Base-by-base conservation (phyloP, 2,797 vertebrate genomes). In the Cheirogaleus major region DNA sequence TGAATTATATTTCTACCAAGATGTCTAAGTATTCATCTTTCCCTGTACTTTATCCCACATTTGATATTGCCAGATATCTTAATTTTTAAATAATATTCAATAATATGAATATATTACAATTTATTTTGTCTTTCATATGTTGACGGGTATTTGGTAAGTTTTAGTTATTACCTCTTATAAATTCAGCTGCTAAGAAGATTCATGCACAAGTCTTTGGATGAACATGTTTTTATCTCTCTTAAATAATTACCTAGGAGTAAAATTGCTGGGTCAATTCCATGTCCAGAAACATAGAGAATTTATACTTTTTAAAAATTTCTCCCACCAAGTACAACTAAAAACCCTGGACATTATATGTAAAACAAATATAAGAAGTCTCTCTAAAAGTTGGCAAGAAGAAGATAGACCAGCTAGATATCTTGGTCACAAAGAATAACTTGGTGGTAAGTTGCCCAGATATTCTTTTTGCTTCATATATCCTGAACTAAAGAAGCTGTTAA, bases 81-180 rank as follows among this genome's bases (percentile, higher is more conserved):
- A 43, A 59, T 65, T 92, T 92, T 91, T n/a, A 90, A 84, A 65
- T 84, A 90, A 69, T 72, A 87, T 73, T 88, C 63, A 87, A 63
- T 35, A 73, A 87, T 90, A 80, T 70, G 35, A 90, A 92, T 63
- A 57, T 63, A 45, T 70, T 12, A 81, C 18, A 59, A 52, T 76
- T 45, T 69, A 75, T 70, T 45, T 91, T 35, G 20, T 67, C 7
- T 30, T 87, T 96, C 17, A 83, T n/a, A 73, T 14, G 27, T 12
- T 75, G 69, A 38, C 55, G 4, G 23, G 14, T 17, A 80, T 84
- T 95, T 95, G 30, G 15, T 89, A 61, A 52, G 18, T 52, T 82
- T 23, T 10, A 63, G 2, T 45, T 90, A 79, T 91, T 83, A 12
- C 13, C 5, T 88, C 41, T 84, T 84, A 63, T 78, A 13, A 52